Base-by-base conservation (phyloP, 2,888 invertebrate species). In the Scrobipalpa costella region DNA sequence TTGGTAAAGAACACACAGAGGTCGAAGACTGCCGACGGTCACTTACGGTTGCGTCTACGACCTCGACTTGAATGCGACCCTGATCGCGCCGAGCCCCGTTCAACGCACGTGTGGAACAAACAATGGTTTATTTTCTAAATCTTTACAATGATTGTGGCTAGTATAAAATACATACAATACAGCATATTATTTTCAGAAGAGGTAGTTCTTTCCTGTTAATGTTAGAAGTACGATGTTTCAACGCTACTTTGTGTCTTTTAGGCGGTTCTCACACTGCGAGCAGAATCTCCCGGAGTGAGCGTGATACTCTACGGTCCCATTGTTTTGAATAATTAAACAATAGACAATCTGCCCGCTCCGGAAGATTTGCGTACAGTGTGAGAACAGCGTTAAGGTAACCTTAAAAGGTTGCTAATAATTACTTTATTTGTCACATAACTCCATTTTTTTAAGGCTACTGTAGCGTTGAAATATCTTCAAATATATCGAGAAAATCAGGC, bases 21-120 rank as follows among this genome's bases (percentile, higher is more conserved):
- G 77, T 81, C 82, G 75, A 50, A 50, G 84, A 81, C 80, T 79
- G 79, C 77, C 77, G 82, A 78, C 78, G 77, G 74, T 78, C 83
- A 93, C 93, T 93, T 92, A 93, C 93, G 92, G 88, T 92, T 79
- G 92, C 83, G 73, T 92, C 84, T 81, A 90, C 81, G 85, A 90
- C 87, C 84, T 90, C 90, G 88, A 90, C 91, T 88, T 87, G 87
- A 79, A 88, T 82, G 85, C 84, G 86, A 85, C 86, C 88, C 91
- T 91, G 81, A 78, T 81, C 78, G 84, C 75, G 19, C 73, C 84
- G 80, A 81, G 74, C 71, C 81, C 83, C 88, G 84, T 78, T 75
- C 84, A 77, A 81, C 77, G 87, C 82, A 84, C 86, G 90, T 84
- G 90, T 90, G 90, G 81, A 90, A 91, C 83, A 89, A 90, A 90